Base-by-base conservation (phyloP, 2,113 vertebrate species). In the Alaudala cheleensis region DNA sequence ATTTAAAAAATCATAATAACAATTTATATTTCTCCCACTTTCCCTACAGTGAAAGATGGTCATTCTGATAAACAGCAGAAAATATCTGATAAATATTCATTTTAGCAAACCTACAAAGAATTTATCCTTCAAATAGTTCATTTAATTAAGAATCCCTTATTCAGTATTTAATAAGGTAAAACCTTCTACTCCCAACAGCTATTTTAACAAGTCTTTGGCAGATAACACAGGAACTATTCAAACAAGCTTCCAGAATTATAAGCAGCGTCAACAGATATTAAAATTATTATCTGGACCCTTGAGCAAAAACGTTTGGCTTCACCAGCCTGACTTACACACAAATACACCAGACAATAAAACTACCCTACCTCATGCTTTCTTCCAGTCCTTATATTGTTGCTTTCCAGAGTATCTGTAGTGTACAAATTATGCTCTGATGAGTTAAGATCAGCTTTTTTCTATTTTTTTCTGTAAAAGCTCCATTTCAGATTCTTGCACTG, bases 401-500 rank as follows among this genome's bases (percentile, higher is more conserved):
- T 96, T 92, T 97, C 86, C 80, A 92, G 79, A 51, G 50, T 96
- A 91, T 71, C 28, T 58, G 60, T 67, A 76, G 40, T 23, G 34
- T 82, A 73, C 61, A 92, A 84, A 80, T 73, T 85, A 86, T 76
- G 85, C 42, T 97, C 79, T 81, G 86, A 74, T 47, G 97, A 71
- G 57, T 96, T 95, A 95, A 93, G 50, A 95, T 80, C 93, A 29
- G 70, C 44, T 67, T 90, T 88, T 94, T 96, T 96, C 61, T 37
- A 96, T 54, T 94, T 98, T 98, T 85, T 97, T 95, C 84, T 96
- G 94, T 86, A 98, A 97, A 98, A 96, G 92, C 20, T 97, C 66
- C 7, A 98, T 96, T 97, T 98, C 97, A 77, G 95, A 97, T 81
- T 97, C 97, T 88, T 98, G 97, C 74, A 97, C 93, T 33, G 94